Base-by-base conservation (phyloP, 2,797 vertebrate species). In the Sarcophilus harrisii region DNA sequence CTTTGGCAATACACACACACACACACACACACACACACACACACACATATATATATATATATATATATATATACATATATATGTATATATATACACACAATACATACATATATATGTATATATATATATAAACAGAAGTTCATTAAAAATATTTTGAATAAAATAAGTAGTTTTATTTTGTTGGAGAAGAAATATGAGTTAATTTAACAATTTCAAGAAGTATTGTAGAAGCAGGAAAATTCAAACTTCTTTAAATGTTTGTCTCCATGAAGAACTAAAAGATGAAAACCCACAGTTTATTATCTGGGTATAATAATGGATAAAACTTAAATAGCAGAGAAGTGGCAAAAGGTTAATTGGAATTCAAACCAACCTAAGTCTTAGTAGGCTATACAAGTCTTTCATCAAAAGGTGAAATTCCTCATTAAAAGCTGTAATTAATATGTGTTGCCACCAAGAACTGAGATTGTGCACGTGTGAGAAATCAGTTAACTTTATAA, bases 341-440 rank as follows among this genome's bases (percentile, higher is more conserved):
- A 38, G 66, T 97, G 96, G 14, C 58, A 93, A 96, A 94, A 96
- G 87, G 52, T 95, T 97, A 97, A 96, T 60, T 95, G 60, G 45
- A 96, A 94, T 94, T 95, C 97, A 97, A 95, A 95, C 3, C 24
- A 96, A 95, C 91, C n/a, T 52, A 60, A 30, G 94, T 95, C 94
- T 95, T 93, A 93, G 73, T 90, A 93, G 92, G 92, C 73, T 92
- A 97, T 95, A 92, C 60, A 97, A 93, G 49, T n/a, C 55, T 95
- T 96, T 95, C 94, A 96, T 95, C 95, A 97, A 97, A 96, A 92
- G 49, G 10, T 91, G 10, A 24, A 91, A 94, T 92, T 92, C 27
- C 55, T 5, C 73, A 94, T 93, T 96, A 95, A 97, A 96, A 58
- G 91, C 38, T 87, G 0, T 57, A 96, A 94, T 55, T 95, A 97